Conservation (phyloP, 2,888 invertebrate genomes). For the Tridacna crocea region DNA sequence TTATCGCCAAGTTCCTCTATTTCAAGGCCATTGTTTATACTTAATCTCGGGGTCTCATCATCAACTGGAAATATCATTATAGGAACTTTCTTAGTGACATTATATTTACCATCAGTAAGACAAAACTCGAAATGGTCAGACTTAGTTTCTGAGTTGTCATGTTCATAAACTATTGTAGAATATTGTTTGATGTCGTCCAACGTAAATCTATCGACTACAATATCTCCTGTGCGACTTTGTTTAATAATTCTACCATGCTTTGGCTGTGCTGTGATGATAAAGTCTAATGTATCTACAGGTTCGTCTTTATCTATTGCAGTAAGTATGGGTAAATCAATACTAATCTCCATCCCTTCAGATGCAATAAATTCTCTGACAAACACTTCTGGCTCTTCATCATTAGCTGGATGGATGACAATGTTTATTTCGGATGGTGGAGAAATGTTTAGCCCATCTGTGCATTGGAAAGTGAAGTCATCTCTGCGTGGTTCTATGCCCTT, state of each 20-base stretch:
- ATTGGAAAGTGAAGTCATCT: slow-evolving; percentile 80
- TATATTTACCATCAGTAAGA: slow-evolving; percentile 81
- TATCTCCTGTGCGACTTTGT: slow-evolving; percentile 78
- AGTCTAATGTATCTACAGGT: slow-evolving; percentile 79
- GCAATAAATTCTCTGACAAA: slow-evolving; percentile 82
- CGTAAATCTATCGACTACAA: slow-evolving; percentile 78
- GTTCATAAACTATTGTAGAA: slow-evolving; percentile 82
- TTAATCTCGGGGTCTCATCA: slow-evolving; percentile 83
- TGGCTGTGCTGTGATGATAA: slow-evolving; percentile 77
- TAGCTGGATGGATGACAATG: slow-evolving; percentile 80
- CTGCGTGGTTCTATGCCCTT: slow-evolving; percentile 81
- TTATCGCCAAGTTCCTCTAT: slow-evolving; percentile 79
- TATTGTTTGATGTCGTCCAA: slow-evolving; percentile 79
- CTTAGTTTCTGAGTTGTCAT: slow-evolving; percentile 83
- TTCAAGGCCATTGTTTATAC: slow-evolving; percentile 83
- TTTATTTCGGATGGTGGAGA: slow-evolving; percentile 75
- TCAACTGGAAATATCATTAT: slow-evolving; percentile 83
- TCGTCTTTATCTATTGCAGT: slow-evolving; percentile 82
- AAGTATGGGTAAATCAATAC: slow-evolving; percentile 82
- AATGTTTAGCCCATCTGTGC: slow-evolving; percentile 82
- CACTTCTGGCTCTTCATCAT: slow-evolving; percentile 83
- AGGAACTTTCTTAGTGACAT: slow-evolving; percentile 78
- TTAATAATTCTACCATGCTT: slow-evolving; percentile 81
- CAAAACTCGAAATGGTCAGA: slow-evolving; percentile 81
- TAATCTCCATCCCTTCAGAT: slow-evolving; percentile 82